Evolutionary conservation across 2,797 vertebrate genomes (phyloP), one percentile per base, ranked within the genome.

Genomic region (Lagorchestes hirsutus): DNA sequence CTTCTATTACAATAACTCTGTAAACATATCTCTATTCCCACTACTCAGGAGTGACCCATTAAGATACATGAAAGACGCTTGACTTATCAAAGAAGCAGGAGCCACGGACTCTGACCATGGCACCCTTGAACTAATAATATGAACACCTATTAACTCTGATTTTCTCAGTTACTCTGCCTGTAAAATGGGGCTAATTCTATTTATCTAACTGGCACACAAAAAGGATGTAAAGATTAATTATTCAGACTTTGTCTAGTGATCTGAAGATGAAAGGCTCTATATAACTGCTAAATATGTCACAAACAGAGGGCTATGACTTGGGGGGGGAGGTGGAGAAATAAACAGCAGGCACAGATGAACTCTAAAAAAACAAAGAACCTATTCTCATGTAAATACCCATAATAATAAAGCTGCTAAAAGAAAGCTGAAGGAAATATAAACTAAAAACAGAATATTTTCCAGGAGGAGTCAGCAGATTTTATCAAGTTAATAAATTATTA

Each of bases 401-500:
- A 62, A 27, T 67, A 97, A 97, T 93, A 98, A 97, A 95, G 91
- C 28, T 93, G 56, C 40, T 1, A 91, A 96, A 97, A 95, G 93
- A 95, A 97, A 98, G 90, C 82, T 54, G 94, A 62, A 91, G 96
- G 24, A 92, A 98, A 96, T 95, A 96, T 59, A 95, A 96, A 96
- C 92, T 92, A 97, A 46, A 97, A 97, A 97, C 96, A 97, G 92
- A 97, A 90, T 94, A 96, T 98, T 97, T 95, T 95, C 97, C 96
- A 92, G 5, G 90, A 98, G 98, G 98, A 98, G 90, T 96, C 98
- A 3, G 0, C 92, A 94, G 97, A 98, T 98, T 98, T 98, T 98
- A 97, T 98, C 98, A 98, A 98, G 96, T 98, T 98, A 98, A 98
- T 98, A 98, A 98, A 97, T 97, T 59, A 98, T 98, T 97, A 98